Evolutionary conservation across 1,140 invertebrate species (phyloP), one percentile per base, ranked within the genome.

Genomic region (Rhyacophila brunnea): DNA sequence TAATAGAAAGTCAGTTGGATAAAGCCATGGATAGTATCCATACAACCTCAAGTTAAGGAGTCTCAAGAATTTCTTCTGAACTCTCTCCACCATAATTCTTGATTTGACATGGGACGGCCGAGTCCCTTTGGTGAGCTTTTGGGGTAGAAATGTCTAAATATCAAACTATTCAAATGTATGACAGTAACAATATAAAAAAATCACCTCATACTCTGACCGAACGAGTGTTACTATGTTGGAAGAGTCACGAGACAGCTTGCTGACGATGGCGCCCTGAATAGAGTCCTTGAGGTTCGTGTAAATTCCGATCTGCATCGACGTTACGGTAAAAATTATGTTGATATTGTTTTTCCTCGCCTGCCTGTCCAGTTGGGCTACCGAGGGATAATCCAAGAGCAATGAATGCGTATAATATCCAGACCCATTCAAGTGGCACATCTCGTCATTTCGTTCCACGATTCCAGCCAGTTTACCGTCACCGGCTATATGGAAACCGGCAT

Each of bases 251-350:
- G 84, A 82, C 1, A 93, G 70, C 44, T 81, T 77, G 32, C 87
- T 88, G 43, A 38, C 40, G 1, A 84, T 82, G n/a, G 91, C 78
- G 59, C 80, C 86, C 68, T 80, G 82, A 64, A 86, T 85, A 34
- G 79, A 73, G 10, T 77, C 65, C 43, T 77, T 82, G 1, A 95
- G 74, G 51, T 80, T 72, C 52, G 84, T 74, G 71, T 95, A 95
- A 35, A 87, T 77, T 3, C 74, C 68, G 19, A 82, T 72, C 68
- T 87, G 83, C 47, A 82, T 79, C 17, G 79, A 68, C 6, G 87
- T 87, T 1, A 95, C 89, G 13, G 90, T 89, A 79, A 95, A 95
- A 55, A 95, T 92, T 32, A 95, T 78, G 72, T 90, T 92, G 17
- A 93, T 87, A 48, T 88, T 83, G 58, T 90, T 86, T 66, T 93